phyloP scores from a whole-genome alignment of 2,888 invertebrate species.

The Sialis lutaria region DNA sequence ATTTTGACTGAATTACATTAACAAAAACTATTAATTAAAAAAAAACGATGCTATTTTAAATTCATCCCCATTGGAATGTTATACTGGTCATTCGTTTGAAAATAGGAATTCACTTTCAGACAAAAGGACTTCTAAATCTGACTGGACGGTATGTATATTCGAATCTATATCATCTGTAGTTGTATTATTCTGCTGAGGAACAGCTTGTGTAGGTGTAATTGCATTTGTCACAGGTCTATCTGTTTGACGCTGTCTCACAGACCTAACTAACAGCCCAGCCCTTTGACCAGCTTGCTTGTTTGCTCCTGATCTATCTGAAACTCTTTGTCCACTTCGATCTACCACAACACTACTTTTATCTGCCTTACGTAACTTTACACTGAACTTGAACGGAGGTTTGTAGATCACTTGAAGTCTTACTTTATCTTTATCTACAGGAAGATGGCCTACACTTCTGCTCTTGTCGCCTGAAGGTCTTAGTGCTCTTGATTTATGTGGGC shows the following conservation, averaged over 20 bases:
- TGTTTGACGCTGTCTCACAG: slow-evolving; percentile 14
- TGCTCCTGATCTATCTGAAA: slow-evolving; percentile 12
- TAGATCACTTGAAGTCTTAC: slow-evolving; percentile 70
- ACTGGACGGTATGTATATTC: slow-evolving; percentile 40
- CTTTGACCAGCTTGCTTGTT: slow-evolving; percentile 15
- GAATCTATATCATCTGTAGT: slow-evolving; percentile 28
- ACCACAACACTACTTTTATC: slow-evolving; percentile 46
- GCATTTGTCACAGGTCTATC: slow-evolving; percentile 5
- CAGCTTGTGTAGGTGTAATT: slow-evolving; percentile 3
- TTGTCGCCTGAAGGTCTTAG: slow-evolving; percentile 30
- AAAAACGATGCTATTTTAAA: no score
- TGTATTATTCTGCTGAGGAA: slow-evolving; percentile 1
- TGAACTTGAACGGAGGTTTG: slow-evolving; percentile 76
- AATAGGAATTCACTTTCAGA: slow-evolving; percentile 38
- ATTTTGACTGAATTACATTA: no score
- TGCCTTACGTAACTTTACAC: slow-evolving; percentile 57
- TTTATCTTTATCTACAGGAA: slow-evolving; percentile 41
- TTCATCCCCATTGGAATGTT: not conserved
- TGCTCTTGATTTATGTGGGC: slow-evolving; percentile 27
- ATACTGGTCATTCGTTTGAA: slow-evolving; percentile 27
- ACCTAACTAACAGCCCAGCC: slow-evolving; percentile 30
- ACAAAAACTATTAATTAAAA: no score
- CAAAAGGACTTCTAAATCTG: slow-evolving; percentile 38
- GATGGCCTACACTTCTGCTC: slow-evolving; percentile 55
- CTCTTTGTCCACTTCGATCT: slow-evolving; percentile 33